These are phyloP conservation scores for Parotocinclus haroldoi DNA, from an alignment of 2,797 vertebrate species.

Conservation along the genomic window DNA sequence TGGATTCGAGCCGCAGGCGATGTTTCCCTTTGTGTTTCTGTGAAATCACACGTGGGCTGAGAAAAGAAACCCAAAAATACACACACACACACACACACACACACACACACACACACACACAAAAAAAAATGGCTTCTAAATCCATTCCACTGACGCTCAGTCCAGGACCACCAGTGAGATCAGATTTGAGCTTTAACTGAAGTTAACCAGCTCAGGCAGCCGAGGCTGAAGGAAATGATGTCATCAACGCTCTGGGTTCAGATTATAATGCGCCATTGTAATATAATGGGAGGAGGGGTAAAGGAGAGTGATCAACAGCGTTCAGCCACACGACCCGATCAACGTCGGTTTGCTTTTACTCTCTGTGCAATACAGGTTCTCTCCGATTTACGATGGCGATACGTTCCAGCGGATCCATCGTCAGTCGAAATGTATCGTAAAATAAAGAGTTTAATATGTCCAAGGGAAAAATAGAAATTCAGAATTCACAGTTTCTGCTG, in stretches of 20 bases:
- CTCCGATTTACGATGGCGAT: no score
- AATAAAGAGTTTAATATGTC: no score
- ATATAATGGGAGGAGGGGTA: slow-evolving; percentile 14
- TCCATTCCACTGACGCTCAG: slow-evolving; percentile 56
- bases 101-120: neutral
- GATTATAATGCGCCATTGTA: slow-evolving; percentile 23
- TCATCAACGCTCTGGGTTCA: slow-evolving; percentile 36
- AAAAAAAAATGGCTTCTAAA: slow-evolving; percentile 54
- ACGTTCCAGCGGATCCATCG: no score
- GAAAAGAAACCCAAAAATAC: slow-evolving; percentile 3
- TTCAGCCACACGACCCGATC: no score
- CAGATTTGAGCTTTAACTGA: slow-evolving; percentile 55
- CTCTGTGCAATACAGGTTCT: no score
- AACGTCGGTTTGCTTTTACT: no score
- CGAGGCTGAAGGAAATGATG: slow-evolving; percentile 58
- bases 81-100: neutral
- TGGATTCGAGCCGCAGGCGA: slow-evolving; percentile 57
- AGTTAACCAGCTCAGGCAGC: slow-evolving; percentile 63
- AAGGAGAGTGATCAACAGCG: no score
- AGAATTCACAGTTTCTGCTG: no score
- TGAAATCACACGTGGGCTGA: slow-evolving; percentile 73
- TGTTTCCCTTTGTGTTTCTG: slow-evolving; percentile 48
- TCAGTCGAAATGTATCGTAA: no score
- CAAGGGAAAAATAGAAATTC: no score
- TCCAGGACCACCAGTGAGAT: slow-evolving; percentile 44